Evolutionary conservation across 2,113 vertebrate species (phyloP).

Genomic region (Piprites chloris): DNA sequence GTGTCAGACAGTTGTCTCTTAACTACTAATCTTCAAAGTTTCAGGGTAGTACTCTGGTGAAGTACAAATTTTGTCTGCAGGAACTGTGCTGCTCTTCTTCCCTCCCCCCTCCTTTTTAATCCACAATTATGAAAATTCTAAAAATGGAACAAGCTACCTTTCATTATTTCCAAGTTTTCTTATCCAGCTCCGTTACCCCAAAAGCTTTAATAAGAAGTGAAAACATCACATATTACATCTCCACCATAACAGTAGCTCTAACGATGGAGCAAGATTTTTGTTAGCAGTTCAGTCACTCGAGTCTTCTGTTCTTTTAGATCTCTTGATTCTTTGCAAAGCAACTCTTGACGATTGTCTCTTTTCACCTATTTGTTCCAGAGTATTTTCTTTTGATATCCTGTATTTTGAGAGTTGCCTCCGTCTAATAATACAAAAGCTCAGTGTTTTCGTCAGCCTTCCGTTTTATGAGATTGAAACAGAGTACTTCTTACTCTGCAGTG

Average conservation of each 20-base stretch:
- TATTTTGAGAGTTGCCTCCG: conserved; percentile 5
- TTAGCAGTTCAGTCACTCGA: not conserved
- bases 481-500: not conserved
- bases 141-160: not conserved
- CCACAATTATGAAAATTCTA: not conserved
- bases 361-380: conserved; percentile 15
- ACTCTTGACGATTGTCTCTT: not conserved
- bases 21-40: not conserved
- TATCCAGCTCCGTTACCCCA: not conserved
- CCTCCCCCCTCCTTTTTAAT: not conserved
- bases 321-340: not conserved
- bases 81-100: not conserved
- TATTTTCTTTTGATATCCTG: not conserved
- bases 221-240: not conserved
- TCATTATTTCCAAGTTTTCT: not conserved
- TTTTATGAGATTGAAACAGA: not conserved
- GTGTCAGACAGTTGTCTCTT: not conserved
- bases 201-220: not conserved
- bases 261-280: not conserved
- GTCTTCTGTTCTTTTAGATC: conserved; percentile 36
- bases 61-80: not conserved
- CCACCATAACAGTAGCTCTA: not conserved
- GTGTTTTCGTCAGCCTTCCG: not conserved
- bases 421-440: not conserved
- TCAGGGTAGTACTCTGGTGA: not conserved